Conservation (phyloP, 1,140 invertebrate species). For the Rhopalosiphum maidis region DNA sequence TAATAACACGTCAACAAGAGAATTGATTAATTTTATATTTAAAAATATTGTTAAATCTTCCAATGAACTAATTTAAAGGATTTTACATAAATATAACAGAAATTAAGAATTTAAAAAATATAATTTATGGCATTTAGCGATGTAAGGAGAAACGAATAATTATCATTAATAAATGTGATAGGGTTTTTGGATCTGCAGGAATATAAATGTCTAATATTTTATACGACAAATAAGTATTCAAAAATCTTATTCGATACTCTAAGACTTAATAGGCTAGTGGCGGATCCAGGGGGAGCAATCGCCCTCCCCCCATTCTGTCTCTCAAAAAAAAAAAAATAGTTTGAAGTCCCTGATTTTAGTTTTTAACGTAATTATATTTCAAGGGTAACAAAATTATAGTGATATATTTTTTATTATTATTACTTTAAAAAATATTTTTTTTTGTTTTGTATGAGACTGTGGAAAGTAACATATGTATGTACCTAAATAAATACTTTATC, state of each 20-base stretch:
- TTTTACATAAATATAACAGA: not conserved
- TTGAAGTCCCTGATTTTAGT: too few species aligned
- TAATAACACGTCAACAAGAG: not conserved
- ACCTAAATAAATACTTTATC: too few species aligned
- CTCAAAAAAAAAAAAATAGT: too few species aligned
- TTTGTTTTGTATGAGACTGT: too few species aligned
- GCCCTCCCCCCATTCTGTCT: too few species aligned
- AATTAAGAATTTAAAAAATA: not conserved
- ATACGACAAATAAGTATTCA: not conserved
- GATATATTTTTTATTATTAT: too few species aligned
- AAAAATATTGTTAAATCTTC: not conserved
- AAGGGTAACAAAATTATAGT: too few species aligned
- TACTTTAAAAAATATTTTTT: too few species aligned
- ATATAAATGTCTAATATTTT: not conserved
- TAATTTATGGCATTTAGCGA: not conserved
- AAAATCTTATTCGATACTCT: not conserved
- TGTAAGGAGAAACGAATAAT: not conserved
- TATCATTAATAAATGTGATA: not conserved
- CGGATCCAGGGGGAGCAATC: too few species aligned
- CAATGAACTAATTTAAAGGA: not conserved
- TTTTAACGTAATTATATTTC: too few species aligned
- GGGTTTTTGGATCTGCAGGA: not conserved
- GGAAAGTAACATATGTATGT: too few species aligned
- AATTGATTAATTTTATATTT: not conserved
- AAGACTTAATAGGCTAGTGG: too few species aligned